Conservation (phyloP, 2,113 vertebrate genomes). For the Nipponia nippon region DNA sequence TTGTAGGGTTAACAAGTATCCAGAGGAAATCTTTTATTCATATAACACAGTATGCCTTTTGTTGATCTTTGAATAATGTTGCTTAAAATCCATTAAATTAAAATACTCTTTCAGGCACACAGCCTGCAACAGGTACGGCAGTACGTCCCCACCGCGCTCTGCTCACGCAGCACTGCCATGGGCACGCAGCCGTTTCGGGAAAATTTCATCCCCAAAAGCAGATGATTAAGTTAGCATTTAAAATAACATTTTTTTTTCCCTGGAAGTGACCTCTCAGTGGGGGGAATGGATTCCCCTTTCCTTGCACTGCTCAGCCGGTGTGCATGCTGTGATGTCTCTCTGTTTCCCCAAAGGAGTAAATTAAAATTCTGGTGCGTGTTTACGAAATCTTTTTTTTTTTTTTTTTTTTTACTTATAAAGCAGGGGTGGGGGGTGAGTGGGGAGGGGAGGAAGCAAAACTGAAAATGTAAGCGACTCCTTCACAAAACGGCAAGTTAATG, state of each 20-base stretch:
- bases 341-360: not conserved
- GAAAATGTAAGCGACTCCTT: not conserved
- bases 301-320: not conserved
- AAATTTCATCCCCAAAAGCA: not conserved
- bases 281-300: not conserved
- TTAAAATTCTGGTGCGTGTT: not conserved
- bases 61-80: slow-evolving; percentile 76
- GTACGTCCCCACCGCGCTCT: not conserved
- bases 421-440: no score
- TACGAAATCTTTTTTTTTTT: not conserved
- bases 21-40: slow-evolving; percentile 77
- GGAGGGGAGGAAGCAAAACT: not conserved
- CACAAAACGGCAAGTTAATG: not conserved
- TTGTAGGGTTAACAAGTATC: slow-evolving; percentile 83
- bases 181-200: not conserved
- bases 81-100: slow-evolving; percentile 82
- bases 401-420: not conserved
- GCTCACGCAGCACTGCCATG: not conserved
- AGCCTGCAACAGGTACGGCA: slow-evolving; percentile 53
- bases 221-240: not conserved
- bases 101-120: slow-evolving; percentile 54
- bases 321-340: not conserved
- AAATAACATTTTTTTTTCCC: not conserved
- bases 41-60: slow-evolving; percentile 73
- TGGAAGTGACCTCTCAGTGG: not conserved